Conservation (phyloP, 2,888 invertebrate genomes). For the Falcaria lacertinaria region DNA sequence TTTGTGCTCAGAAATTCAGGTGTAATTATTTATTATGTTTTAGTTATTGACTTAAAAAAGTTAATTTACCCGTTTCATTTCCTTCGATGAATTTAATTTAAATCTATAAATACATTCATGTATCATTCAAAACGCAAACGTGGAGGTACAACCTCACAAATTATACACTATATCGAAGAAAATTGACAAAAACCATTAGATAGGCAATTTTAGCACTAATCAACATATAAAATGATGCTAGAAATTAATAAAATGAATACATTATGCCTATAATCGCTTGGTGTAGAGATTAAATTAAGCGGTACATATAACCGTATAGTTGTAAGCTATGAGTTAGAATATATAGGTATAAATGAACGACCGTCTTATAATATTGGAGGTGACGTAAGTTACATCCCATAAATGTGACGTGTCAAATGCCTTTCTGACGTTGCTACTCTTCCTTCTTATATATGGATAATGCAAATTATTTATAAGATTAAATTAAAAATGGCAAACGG, state of each 20-base stretch:
- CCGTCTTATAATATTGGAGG: constrained; percentile 20
- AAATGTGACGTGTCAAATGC: constrained; percentile 44
- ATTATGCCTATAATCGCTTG: constrained; percentile 62
- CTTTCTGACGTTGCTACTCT: constrained; percentile 57
- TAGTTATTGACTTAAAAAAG: no score
- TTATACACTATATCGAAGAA: constrained; percentile 29
- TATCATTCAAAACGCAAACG: constrained; percentile 6
- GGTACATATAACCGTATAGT: constrained; percentile 49
- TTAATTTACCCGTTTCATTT: no score
- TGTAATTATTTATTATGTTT: no score
- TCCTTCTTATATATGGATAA: constrained; percentile 42
- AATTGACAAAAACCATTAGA: constrained; percentile 54
- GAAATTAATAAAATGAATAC: constrained; percentile 33
- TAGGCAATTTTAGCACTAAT: constrained; percentile 70
- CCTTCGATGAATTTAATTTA: no score
- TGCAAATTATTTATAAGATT: constrained; percentile 28
- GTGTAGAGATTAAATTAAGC: constrained; percentile 38
- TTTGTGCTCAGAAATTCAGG: no score
- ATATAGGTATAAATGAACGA: constrained; percentile 23
- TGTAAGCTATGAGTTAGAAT: constrained; percentile 25
- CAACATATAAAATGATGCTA: constrained; percentile 50
- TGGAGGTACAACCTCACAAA: constrained; percentile 54
- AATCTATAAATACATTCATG: constrained; percentile 20
- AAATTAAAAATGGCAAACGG: constrained; percentile 20
- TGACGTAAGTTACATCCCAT: constrained; percentile 11